These are phyloP conservation scores for Buteo buteo DNA, from an alignment of 2,113 vertebrate species.

Conservation along the genomic window DNA sequence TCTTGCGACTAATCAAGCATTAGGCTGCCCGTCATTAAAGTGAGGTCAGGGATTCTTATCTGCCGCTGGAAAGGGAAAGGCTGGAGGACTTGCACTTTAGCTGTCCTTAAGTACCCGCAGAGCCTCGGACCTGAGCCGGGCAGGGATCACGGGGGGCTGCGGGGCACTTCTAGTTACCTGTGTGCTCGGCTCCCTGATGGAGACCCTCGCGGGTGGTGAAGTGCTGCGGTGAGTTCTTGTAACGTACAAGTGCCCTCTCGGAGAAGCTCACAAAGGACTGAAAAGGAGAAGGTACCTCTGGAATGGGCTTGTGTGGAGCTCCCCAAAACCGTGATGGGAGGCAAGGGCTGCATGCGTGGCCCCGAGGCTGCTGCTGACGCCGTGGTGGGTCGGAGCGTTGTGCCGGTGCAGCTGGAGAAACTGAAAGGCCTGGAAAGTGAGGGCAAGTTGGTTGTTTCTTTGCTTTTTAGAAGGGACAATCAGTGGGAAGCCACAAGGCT, in stretches of 20 bases:
- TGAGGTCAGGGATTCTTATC: background rate
- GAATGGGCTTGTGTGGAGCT: background rate
- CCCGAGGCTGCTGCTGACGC: background rate
- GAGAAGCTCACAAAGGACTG: background rate
- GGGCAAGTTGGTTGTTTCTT: background rate
- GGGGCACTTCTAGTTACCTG: accelerated
- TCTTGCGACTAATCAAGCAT: background rate
- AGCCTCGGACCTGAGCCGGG: background rate
- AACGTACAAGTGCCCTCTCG: accelerated
- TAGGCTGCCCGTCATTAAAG: background rate
- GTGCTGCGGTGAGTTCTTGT: background rate
- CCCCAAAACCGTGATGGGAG: accelerated
- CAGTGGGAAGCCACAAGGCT: background rate
- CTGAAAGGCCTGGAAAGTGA: background rate
- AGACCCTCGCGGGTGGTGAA: background rate
- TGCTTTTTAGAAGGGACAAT: background rate
- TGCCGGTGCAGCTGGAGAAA: background rate
- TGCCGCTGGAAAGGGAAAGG: background rate
- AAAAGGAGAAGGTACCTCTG: background rate
- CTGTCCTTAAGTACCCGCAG: accelerated
- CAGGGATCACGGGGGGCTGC: background rate
- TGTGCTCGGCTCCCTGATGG: background rate
- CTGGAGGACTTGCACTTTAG: background rate
- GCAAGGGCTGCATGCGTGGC: accelerated
- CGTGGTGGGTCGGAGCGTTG: accelerated